Base-by-base conservation (phyloP, 1,140 invertebrate genomes). In the Sweltsa coloradensis region DNA sequence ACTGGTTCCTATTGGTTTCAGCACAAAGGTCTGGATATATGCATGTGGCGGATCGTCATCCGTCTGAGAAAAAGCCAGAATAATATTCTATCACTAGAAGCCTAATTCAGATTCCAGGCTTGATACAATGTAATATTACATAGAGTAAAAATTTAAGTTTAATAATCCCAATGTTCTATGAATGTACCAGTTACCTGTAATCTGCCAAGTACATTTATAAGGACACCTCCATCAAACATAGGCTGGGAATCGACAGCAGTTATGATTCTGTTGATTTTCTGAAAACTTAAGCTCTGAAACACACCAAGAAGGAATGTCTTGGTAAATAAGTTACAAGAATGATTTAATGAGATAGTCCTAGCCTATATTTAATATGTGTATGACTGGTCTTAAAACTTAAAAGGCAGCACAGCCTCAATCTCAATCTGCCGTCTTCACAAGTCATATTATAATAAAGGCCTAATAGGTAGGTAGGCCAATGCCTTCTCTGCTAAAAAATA, bases 201-300 rank as follows among this genome's bases (percentile, higher is more conserved):
- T 70, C 90, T 83, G 57, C 91, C 92, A 50, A 95, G 71, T 27
- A 95, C 91, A 73, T 88, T 89, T 53, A 95, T 90, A 63, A 95
- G 66, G 51, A 96, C 83, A 47, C 92, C 90, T 34, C 91, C 91
- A 71, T 95, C 91, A 60, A 90, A 91, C 76, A 89, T 95, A 31
- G 91, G 92, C 68, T 95, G 92, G 49, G 85, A 90, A 65, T 96
- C 92, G 36, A 94, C 80, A n/a, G 86, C 81, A 45, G 91, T 93
- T 61, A 95, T 84, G 61, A 84, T 74, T 68, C 91, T 81, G 61
- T 79, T 81, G 56, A 96, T 95, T 71, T 91, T 92, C 77, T 92
- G 86, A 75, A 95, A 95, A 50, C 76, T 75, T 66, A 95, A 70
- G 61, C 76, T 77, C 85, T 89, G 64, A 51, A 82, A 76, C 56